Base-by-base conservation (phyloP, 2,797 vertebrate genomes). In the Ceyx erithaca region DNA sequence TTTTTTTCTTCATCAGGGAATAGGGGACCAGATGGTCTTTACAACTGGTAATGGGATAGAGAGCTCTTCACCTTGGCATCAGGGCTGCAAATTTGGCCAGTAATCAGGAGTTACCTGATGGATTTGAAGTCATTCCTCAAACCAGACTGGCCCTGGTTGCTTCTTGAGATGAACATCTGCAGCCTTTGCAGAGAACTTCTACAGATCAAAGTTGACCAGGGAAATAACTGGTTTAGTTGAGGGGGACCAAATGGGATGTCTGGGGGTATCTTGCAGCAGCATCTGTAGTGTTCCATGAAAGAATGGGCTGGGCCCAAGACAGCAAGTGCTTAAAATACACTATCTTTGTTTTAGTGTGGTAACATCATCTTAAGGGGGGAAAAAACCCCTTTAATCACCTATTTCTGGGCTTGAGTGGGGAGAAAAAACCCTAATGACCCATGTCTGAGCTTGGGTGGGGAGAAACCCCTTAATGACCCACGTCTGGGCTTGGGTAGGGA, bases 1-100 rank as follows among this genome's bases (percentile, higher is more conserved):
- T 31, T 35, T 68, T 41, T 48, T 75, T 80, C 48, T 90, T 54
- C 91, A 91, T 91, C 61, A 31, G 57, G 78, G 66, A 73, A 58
- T n/a, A 46, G 63, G 41, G 66, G 68, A 68, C n/a, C 86, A 95
- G 92, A 88, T 93, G 90, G 92, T 72, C 92, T 71, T 89, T 40
- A 59, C 20, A 66, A 51, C 58, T 57, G 68, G 62, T 82, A 86
- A 92, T 87, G 91, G 89, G 85, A 92, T 89, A 73, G 90, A 91
- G 63, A 80, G 82, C 77, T 70, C 72, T 80, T 82, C 89, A 82
- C 68, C 85, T 92, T 84, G 7, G 23, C 75, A 81, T 40, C 45
- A 62, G 45, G 66, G 68, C 40, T 84, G 92, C 45, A 7, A 28
- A 81, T 94, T 82, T 85, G 69, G 46, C 52, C 46, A 15, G 81